Conservation (phyloP, 2,888 invertebrate genomes). For the Dichetophora obliterata region DNA sequence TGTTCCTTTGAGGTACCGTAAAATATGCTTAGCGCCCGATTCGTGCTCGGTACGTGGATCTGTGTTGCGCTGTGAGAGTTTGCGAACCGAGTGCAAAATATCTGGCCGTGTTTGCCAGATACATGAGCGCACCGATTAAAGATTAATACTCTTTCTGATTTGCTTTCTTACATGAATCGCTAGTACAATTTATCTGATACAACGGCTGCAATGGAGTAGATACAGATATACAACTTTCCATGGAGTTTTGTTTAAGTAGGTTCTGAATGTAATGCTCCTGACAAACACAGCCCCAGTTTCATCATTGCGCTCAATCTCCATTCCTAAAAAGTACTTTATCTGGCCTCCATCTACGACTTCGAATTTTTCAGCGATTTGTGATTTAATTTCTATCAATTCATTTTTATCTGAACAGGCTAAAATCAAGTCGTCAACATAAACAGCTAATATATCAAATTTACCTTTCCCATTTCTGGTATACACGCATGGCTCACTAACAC, state of each 20-base stretch:
- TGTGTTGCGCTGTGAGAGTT: slow-evolving; percentile 45
- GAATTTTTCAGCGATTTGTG: slow-evolving; percentile 39
- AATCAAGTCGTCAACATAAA: slow-evolving; percentile 48
- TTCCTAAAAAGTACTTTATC: slow-evolving; percentile 38
- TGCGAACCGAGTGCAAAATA: slow-evolving; percentile 43
- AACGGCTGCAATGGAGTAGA: slow-evolving; percentile 48
- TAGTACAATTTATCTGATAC: slow-evolving; percentile 42
- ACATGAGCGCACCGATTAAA: slow-evolving; percentile 37
- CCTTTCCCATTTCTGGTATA: slow-evolving; percentile 37
- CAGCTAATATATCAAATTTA: slow-evolving; percentile 30
- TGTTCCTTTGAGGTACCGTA: slow-evolving; percentile 45
- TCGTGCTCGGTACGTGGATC: slow-evolving; percentile 48
- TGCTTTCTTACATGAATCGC: slow-evolving; percentile 8
- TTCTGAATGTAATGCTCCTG: slow-evolving; percentile 46
- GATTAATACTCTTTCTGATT: slow-evolving; percentile 36
- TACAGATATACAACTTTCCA: slow-evolving; percentile 45
- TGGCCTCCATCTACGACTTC: slow-evolving; percentile 43
- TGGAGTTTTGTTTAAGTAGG: slow-evolving; percentile 46
- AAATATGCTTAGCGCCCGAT: slow-evolving; percentile 41
- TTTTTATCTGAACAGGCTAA: slow-evolving; percentile 45
- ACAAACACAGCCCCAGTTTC: slow-evolving; percentile 41
- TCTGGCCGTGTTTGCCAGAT: slow-evolving; percentile 42
- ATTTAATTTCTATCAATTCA: slow-evolving; percentile 42
- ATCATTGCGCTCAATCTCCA: slow-evolving; percentile 45
- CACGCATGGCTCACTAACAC: slow-evolving; percentile 46